A percentile compares a stretch with the other conserved stretches of the same genome.
phyloP scores from a whole-genome alignment of 92 coral and sea anemone genomes.

The Porites divaricata region DNA sequence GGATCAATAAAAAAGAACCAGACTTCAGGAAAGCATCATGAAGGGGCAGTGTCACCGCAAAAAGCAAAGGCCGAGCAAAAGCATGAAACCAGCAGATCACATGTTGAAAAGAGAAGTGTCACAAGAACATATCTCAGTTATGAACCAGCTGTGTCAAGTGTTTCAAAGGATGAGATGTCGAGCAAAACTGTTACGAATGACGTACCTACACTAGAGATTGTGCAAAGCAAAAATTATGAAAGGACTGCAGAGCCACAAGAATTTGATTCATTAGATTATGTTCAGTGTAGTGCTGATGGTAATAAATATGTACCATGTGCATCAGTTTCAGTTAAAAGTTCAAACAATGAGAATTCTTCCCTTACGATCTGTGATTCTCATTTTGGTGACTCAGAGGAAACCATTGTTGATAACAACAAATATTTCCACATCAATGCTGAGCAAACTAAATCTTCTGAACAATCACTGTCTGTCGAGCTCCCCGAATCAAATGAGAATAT shows the following conservation, averaged over 20 bases:
- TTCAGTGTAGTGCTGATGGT: neutral
- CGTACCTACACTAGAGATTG: neutral
- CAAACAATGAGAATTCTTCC: neutral
- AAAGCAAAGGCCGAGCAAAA: constrained; percentile 9
- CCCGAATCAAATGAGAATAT: constrained; percentile 15
- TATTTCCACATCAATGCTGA: constrained; percentile 7
- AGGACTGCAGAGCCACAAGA: neutral
- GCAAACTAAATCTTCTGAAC: neutral
- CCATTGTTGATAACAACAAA: neutral
- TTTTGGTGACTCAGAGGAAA: constrained; percentile 2
- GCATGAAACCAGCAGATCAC: constrained; percentile 1
- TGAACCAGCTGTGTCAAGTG: constrained; percentile 45
- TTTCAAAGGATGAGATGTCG: constrained; percentile 14
- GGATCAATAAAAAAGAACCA: constrained; percentile 5
- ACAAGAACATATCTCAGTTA: constrained; percentile 80
- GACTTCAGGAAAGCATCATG: neutral
- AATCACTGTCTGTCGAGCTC: constrained; percentile 3
- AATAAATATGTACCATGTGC: neutral
- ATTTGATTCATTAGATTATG: constrained; percentile 4
- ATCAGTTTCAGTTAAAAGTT: neutral
- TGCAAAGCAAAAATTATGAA: neutral
- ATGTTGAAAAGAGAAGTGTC: constrained; percentile 17
- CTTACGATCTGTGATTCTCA: constrained; percentile 5
- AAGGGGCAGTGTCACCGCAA: constrained; percentile 11
- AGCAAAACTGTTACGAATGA: constrained; percentile 5